Percentiles rank a stretch among this genome's conserved stretches.
These are phyloP conservation scores for Sipha maydis DNA, from an alignment of 2,888 invertebrate species.

Conservation along the genomic window DNA sequence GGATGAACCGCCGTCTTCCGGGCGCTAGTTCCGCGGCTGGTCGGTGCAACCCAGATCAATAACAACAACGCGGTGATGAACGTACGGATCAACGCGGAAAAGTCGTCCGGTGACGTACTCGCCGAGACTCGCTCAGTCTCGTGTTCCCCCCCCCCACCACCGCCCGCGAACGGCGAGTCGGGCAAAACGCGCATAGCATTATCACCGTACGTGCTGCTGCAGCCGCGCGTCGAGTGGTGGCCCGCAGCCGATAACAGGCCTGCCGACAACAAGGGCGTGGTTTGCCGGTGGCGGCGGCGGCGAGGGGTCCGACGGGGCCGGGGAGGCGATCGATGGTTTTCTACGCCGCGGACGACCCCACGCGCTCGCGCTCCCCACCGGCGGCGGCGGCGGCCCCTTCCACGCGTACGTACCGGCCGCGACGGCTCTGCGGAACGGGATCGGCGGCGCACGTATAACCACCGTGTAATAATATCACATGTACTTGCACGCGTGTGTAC, in stretches of 20 bases:
- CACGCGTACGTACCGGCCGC: not conserved
- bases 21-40: too few relatives aligned
- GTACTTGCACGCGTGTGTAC: too few relatives aligned
- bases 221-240: not conserved
- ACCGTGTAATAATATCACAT: too few relatives aligned
- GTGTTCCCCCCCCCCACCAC: too few relatives aligned
- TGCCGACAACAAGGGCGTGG: slow-evolving; percentile 55
- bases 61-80: too few relatives aligned
- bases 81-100: too few relatives aligned
- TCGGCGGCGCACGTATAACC: not conserved
- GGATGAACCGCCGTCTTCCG: too few relatives aligned
- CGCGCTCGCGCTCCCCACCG: not conserved
- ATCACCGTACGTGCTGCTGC: not conserved
- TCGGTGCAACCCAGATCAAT: too few relatives aligned
- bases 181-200: too few relatives aligned
- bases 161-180: too few relatives aligned
- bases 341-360: slow-evolving; percentile 3
- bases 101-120: too few relatives aligned
- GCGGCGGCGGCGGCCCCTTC: not conserved
- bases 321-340: slow-evolving; percentile 58
- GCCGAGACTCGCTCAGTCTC: too few relatives aligned
- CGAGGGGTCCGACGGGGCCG: slow-evolving; percentile 1
- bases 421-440: not conserved
- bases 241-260: slow-evolving; percentile 28
- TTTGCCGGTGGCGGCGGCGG: not conserved